These are phyloP conservation scores for Microtus californicus DNA, from an alignment of 2,797 vertebrate genomes.

Conservation along the genomic window DNA sequence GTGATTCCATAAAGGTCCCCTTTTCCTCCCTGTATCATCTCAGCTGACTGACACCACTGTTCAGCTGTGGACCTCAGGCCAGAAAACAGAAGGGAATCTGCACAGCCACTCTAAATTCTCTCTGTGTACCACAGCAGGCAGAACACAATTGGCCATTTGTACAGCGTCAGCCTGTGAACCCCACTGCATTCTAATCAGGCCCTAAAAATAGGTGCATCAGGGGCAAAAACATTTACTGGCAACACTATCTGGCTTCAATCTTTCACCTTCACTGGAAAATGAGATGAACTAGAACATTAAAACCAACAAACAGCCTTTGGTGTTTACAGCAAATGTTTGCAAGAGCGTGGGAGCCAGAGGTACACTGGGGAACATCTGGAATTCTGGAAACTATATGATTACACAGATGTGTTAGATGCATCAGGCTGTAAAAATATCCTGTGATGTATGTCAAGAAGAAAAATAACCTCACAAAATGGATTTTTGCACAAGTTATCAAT, in stretches of 20 bases:
- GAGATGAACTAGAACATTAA: conserved; percentile 89
- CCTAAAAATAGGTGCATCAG: conserved; percentile 83
- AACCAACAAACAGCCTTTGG: conserved; percentile 89
- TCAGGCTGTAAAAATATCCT: conserved; percentile 88
- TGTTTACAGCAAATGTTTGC: conserved; percentile 90
- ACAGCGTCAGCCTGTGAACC: conserved; percentile 78
- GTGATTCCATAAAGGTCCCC: not conserved
- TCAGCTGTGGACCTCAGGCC: not conserved
- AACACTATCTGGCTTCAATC: conserved; percentile 84
- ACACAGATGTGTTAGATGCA: conserved; percentile 89
- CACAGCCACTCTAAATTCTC: not conserved
- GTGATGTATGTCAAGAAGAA: conserved; percentile 85
- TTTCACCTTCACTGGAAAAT: conserved; percentile 90
- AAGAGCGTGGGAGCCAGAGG: conserved; percentile 86
- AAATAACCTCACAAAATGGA: conserved; percentile 78
- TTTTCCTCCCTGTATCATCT: not conserved
- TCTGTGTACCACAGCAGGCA: conserved; percentile 77
- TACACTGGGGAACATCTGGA: conserved; percentile 90
- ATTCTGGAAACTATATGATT: conserved; percentile 87
- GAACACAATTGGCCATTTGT: conserved; percentile 80
- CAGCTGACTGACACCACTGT: not conserved
- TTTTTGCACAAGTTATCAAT: conserved; percentile 83
- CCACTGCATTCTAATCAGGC: conserved; percentile 86
- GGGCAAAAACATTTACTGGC: conserved; percentile 86
- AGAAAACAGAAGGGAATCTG: conserved; percentile 43